These are phyloP conservation scores for Caenorhabditis latens DNA, from an alignment of 1,140 invertebrate genomes.

Conservation along the genomic window DNA sequence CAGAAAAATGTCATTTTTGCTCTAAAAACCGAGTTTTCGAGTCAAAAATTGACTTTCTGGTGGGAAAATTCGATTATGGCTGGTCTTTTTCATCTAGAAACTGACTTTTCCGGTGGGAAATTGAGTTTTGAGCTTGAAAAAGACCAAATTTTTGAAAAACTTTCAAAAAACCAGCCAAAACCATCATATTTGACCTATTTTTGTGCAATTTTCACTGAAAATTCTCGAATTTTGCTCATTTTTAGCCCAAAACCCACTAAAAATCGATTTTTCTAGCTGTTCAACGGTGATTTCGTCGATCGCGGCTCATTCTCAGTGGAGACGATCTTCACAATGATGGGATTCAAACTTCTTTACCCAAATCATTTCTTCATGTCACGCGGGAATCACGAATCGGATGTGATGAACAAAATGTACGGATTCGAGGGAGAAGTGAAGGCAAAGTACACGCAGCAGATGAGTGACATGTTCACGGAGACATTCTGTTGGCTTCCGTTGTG, in stretches of 20 bases:
- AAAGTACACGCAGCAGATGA: slow-evolving; percentile 93
- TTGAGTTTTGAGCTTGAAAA: no score
- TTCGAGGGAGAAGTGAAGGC: slow-evolving; percentile 97
- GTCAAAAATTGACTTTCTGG: no score
- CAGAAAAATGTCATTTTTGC: no score
- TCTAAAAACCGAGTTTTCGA: no score
- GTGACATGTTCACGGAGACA: slow-evolving; percentile 95
- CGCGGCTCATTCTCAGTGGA: slow-evolving; percentile 98
- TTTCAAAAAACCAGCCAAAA: no score
- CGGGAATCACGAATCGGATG: slow-evolving; percentile 97
- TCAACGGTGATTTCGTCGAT: slow-evolving; percentile 99
- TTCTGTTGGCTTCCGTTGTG: slow-evolving; percentile 97
- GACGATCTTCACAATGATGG: slow-evolving; percentile 97
- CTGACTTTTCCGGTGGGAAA: no score
- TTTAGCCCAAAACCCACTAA: slow-evolving; percentile 1
- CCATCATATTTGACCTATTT: no score
- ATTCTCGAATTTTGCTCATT: not conserved
- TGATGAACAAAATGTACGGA: slow-evolving; percentile 99
- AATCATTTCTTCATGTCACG: slow-evolving; percentile 97
- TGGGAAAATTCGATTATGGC: no score
- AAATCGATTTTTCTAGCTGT: slow-evolving; percentile 82
- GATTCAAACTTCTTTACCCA: slow-evolving; percentile 95
- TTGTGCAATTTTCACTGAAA: not conserved
- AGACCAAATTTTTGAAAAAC: no score
- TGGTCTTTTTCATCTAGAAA: no score